Evolutionary conservation across 2,888 invertebrate genomes (phyloP), one percentile per base, ranked within the genome.

Genomic region (Cosmorhoe ocellata): DNA sequence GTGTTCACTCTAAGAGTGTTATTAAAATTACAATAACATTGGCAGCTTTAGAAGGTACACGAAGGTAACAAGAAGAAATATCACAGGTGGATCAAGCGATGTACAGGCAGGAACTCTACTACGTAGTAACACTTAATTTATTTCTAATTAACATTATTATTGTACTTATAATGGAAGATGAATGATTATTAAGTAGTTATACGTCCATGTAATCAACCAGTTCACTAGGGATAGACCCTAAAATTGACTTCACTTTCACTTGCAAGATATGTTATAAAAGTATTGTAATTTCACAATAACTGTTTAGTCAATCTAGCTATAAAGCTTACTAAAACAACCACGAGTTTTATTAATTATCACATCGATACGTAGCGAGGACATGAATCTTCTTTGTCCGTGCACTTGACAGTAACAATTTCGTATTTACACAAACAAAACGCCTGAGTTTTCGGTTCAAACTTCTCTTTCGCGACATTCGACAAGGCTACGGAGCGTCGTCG

Each of bases 391-490:
- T 89, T 89, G 90, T 90, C 86, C 88, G 85, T 84, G 86, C 85
- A 88, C 88, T 86, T 82, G 86, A 86, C 70, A 87, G 84, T 79
- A 87, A 81, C 76, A 88, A 85, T 83, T 89, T 88, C 78, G 88
- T 89, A 87, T 89, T 88, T 82, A 90, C 87, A 89, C 90, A 90
- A 87, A 89, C 84, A 84, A 89, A 90, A 78, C 88, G 84, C 82
- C 86, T 81, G 70, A 88, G 73, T 80, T 90, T 88, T 61, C 87
- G 80, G 65, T 79, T 81, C 65, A 88, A 74, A 61, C 79, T 85
- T 80, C 84, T 82, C 77, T 81, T 85, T 74, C 88, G 88, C 87
- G 83, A 88, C 89, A 89, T 89, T 86, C 88, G 87, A 84, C 73
- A 74, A 78, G 76, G 63, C 70, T 80, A 74, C 67, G 59, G 65